Conservation (phyloP, 2,113 vertebrate species). For the human region GRCh38 chr1:168621501-168622000, state of each 20-base stretch:
- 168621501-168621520: neutral
- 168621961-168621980: neutral
- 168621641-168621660: neutral
- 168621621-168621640: neutral
- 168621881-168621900: neutral
- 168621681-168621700: neutral
- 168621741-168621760: neutral
- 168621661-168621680: neutral
- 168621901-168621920: neutral
- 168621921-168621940: neutral
- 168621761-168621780: neutral
- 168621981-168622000: neutral
- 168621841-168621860: neutral
- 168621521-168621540: neutral
- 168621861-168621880: neutral
- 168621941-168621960: neutral
- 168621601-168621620: neutral
- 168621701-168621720: neutral
- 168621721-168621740: neutral
- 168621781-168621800: neutral
- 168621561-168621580: neutral
- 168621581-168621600: neutral
- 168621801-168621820: neutral
- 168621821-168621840: neutral
- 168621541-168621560: neutral